Conservation (phyloP, 2,888 invertebrate species). For the Hydroisotoma schaefferi region DNA sequence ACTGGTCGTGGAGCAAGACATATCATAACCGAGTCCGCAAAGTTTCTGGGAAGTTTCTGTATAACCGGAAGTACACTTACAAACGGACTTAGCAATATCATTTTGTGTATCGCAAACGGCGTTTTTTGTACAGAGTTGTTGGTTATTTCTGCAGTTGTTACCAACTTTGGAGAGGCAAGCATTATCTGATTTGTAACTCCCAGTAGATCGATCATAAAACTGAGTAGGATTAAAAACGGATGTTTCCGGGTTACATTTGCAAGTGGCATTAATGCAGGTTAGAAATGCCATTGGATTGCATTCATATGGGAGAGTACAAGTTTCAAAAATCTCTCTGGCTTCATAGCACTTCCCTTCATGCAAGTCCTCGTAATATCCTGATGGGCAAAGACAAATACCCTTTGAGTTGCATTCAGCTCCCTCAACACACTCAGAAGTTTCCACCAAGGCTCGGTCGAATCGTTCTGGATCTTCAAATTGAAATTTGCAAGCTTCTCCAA, state of each 20-base stretch:
- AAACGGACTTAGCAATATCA: too few relatives aligned
- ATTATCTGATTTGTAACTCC: too few relatives aligned
- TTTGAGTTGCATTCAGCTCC: not conserved
- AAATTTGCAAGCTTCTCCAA: conserved; percentile 8
- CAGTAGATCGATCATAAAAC: too few relatives aligned
- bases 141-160: not conserved
- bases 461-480: not conserved
- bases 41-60: not conserved
- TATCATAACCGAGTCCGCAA: conserved; percentile 1
- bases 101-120: not conserved
- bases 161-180: too few relatives aligned
- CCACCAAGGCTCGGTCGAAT: too few relatives aligned
- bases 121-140: not conserved
- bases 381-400: conserved; percentile 1
- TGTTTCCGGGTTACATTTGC: not conserved
- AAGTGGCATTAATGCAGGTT: not conserved
- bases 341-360: not conserved
- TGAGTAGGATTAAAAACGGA: not conserved
- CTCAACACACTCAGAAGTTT: conserved; percentile 6
- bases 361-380: not conserved
- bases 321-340: not conserved
- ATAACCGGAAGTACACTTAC: not conserved
- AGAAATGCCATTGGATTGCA: not conserved
- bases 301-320: not conserved
- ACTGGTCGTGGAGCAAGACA: not conserved